Conservation (phyloP, 2,888 invertebrate species). For the Diaprepes abbreviatus region DNA sequence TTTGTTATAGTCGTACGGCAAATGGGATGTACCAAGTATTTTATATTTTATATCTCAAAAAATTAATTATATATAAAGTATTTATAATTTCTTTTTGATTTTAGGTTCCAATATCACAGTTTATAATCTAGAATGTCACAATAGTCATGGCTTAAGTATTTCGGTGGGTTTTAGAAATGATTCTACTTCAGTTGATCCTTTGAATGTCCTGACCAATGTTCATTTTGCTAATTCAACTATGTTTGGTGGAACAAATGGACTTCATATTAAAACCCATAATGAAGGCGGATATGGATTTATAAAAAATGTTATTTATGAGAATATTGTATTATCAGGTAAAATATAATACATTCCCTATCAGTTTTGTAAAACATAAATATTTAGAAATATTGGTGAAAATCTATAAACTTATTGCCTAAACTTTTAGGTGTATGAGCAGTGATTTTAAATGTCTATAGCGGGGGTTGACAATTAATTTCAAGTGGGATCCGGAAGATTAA, state of each 20-base stretch:
- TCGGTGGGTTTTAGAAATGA: constrained; percentile 49
- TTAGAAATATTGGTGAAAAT: too few relatives aligned
- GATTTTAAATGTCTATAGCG: too few relatives aligned
- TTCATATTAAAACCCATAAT: constrained; percentile 52
- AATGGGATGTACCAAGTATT: too few relatives aligned
- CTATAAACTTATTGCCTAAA: too few relatives aligned
- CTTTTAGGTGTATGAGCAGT: too few relatives aligned
- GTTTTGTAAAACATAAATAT: too few relatives aligned
- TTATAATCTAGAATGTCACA: constrained; percentile 44
- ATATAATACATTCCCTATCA: too few relatives aligned
- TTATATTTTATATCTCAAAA: too few relatives aligned
- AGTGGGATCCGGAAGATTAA: too few relatives aligned
- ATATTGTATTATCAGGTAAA: constrained; percentile 39
- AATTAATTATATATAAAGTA: too few relatives aligned
- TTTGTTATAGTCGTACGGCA: too few relatives aligned
- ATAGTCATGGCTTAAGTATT: constrained; percentile 51
- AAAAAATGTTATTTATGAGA: constrained; percentile 46
- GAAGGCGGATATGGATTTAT: constrained; percentile 48
- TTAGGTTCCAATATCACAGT: constrained; percentile 44
- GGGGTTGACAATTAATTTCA: too few relatives aligned
- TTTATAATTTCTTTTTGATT: background rate
- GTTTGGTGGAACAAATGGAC: constrained; percentile 46
- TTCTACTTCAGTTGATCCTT: constrained; percentile 24
- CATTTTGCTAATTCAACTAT: constrained; percentile 39
- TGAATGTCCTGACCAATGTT: constrained; percentile 46